Evolutionary conservation across 2,888 invertebrate species (phyloP).

Genomic region (Amorpha juglandis): DNA sequence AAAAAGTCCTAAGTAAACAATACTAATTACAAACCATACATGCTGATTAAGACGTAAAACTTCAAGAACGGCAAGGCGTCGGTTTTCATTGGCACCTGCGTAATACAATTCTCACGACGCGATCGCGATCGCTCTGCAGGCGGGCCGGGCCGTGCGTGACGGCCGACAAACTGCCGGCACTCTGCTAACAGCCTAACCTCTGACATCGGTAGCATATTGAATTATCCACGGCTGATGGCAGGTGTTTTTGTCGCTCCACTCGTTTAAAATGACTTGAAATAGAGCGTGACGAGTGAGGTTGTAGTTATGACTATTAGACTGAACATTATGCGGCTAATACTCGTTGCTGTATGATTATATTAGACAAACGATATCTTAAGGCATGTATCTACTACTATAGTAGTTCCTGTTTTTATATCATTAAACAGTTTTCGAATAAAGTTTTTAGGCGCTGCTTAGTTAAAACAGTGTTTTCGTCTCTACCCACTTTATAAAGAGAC

Average conservation of each 20-base stretch:
- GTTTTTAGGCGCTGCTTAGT: too few species aligned
- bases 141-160: constrained; percentile 9
- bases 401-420: too few species aligned
- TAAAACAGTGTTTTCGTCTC: too few species aligned
- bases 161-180: not conserved
- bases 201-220: not conserved
- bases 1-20: not conserved
- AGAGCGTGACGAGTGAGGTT: not conserved
- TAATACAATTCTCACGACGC: constrained; percentile 12
- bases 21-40: not conserved
- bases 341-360: too few species aligned
- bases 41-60: not conserved
- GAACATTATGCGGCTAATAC: not conserved
- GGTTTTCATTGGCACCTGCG: constrained; percentile 9
- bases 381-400: too few species aligned
- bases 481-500: too few species aligned
- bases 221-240: not conserved
- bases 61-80: not conserved
- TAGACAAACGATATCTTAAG: too few species aligned
- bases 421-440: too few species aligned
- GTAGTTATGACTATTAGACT: not conserved
- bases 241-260: constrained; percentile 12
- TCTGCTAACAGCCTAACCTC: not conserved
- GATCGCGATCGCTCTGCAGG: not conserved
- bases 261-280: not conserved